These are phyloP conservation scores for Oligia latruncula DNA, from an alignment of 2,888 invertebrate species.

Conservation along the genomic window DNA sequence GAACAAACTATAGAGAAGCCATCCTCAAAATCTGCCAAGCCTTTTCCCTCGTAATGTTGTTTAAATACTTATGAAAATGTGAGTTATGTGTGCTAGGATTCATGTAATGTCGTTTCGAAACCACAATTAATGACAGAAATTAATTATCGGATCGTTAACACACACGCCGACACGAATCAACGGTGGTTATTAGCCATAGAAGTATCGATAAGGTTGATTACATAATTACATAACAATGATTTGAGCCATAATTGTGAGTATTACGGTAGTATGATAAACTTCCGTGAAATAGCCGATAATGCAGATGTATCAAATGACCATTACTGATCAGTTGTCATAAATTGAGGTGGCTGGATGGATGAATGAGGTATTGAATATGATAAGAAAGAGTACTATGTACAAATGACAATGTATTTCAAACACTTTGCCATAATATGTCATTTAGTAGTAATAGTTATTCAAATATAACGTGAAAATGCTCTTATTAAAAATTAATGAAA, in stretches of 20 bases:
- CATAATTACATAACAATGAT: constrained; percentile 20
- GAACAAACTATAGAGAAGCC: background rate
- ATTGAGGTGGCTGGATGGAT: background rate
- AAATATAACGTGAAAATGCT: background rate
- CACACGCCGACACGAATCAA: background rate
- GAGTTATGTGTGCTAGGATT: background rate
- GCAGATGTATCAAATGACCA: constrained; percentile 3
- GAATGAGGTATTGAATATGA: background rate
- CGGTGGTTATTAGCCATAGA: background rate
- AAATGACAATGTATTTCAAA: too few species aligned
- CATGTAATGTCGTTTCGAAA: background rate
- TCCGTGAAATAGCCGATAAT: constrained; percentile 21
- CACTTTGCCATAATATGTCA: too few species aligned
- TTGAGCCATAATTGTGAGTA: background rate
- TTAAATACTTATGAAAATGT: background rate
- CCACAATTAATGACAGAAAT: background rate
- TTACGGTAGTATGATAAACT: background rate
- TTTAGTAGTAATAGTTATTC: background rate
- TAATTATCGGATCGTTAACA: constrained; percentile 17
- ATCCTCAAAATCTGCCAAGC: too few species aligned
- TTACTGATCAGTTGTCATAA: background rate
- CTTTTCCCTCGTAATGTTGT: too few species aligned
- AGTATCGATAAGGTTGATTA: constrained; percentile 47
- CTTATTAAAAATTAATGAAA: background rate
- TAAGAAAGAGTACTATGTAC: background rate